Evolutionary conservation across 2,113 vertebrate species (phyloP).

Genomic region (Xiphophorus maculatus): DNA sequence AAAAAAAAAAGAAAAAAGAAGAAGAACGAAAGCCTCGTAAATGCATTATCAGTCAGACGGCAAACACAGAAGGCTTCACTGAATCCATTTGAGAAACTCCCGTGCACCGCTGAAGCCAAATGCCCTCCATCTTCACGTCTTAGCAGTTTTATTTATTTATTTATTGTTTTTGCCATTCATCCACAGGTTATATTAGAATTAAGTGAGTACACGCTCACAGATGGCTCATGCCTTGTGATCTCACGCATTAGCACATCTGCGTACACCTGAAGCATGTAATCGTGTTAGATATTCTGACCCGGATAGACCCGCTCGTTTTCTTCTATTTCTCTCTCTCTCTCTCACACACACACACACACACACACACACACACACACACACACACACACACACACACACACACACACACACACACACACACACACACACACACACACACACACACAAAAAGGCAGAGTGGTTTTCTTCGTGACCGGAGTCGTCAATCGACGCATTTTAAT

Average conservation of each 20-base stretch:
- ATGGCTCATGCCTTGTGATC: background rate
- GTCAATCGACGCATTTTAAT: slow-evolving; percentile 62
- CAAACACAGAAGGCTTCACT: slow-evolving; percentile 52
- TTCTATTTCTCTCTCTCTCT: background rate
- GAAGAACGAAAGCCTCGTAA: slow-evolving; percentile 52
- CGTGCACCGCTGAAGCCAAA: slow-evolving; percentile 8
- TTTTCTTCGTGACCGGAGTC: slow-evolving; percentile 28
- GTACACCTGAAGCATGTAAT: slow-evolving; percentile 24
- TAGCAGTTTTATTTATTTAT: too few relatives aligned
- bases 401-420: background rate
- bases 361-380: background rate
- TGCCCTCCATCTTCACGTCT: slow-evolving; percentile 12
- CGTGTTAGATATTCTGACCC: background rate
- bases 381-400: background rate
- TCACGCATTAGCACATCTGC: slow-evolving; percentile 22
- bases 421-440: background rate
- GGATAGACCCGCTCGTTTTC: slow-evolving; percentile 12
- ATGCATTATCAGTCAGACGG: slow-evolving; percentile 68
- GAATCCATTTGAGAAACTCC: slow-evolving; percentile 47
- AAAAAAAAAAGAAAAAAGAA: background rate
- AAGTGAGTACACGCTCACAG: background rate
- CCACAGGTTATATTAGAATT: slow-evolving; percentile 7
- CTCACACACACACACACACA: background rate
- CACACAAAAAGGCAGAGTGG: slow-evolving; percentile 12
- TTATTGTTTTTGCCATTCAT: slow-evolving; percentile 3